Conservation (phyloP, 2,888 invertebrate genomes). For the Oscheius sp. region DNA sequence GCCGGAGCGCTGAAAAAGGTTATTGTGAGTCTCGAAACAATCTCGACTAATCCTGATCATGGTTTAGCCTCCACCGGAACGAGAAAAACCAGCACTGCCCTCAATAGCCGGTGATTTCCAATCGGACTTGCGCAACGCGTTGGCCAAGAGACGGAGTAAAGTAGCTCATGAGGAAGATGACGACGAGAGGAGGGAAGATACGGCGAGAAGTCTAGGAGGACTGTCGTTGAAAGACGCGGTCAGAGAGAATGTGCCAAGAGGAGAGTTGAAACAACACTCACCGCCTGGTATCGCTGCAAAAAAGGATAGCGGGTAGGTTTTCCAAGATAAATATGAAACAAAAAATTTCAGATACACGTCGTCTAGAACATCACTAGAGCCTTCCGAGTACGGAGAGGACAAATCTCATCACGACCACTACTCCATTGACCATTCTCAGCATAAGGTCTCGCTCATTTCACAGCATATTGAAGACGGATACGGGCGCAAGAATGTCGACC, state of each 20-base stretch:
- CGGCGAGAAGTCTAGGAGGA: constrained; percentile 62
- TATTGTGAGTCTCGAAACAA: background rate
- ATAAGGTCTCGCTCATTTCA: constrained; percentile 69
- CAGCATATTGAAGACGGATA: constrained; percentile 72
- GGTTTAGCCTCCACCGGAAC: constrained; percentile 24
- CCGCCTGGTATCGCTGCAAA: constrained; percentile 69
- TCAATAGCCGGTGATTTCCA: constrained; percentile 67
- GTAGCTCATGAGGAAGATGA: constrained; percentile 69
- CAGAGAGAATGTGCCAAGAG: constrained; percentile 65
- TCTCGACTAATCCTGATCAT: background rate
- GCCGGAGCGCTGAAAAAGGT: constrained; percentile 34
- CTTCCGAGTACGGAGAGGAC: constrained; percentile 70
- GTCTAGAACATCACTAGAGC: constrained; percentile 72
- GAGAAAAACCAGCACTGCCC: constrained; percentile 31
- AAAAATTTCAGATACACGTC: constrained; percentile 69
- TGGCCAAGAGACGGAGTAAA: constrained; percentile 71
- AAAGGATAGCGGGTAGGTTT: constrained; percentile 71
- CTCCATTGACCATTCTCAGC: constrained; percentile 50
- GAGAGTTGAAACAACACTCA: constrained; percentile 59
- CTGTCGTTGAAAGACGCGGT: constrained; percentile 72
- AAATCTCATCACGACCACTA: constrained; percentile 47
- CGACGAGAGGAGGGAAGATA: constrained; percentile 48
- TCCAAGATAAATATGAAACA: background rate
- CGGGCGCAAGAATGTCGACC: constrained; percentile 54
- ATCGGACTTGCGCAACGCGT: constrained; percentile 70